Evolutionary conservation across 35 echinoderm and acorn worm species (phyloP).

Genomic region (Chiridota heheva): DNA sequence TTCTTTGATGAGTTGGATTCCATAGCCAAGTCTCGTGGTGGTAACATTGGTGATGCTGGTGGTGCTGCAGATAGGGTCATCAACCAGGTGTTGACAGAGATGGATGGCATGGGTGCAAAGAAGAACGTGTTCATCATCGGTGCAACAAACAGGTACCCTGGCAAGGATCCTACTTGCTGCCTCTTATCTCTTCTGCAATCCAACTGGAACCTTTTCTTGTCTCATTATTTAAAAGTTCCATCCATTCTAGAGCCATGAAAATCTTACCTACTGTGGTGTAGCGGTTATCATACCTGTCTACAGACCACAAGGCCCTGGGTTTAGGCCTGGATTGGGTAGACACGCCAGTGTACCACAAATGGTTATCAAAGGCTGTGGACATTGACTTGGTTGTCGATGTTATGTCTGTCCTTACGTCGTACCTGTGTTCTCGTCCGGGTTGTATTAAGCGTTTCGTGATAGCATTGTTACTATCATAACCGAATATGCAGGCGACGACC

Average conservation of each 20-base stretch:
- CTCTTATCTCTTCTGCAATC: not conserved
- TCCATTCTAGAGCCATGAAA: not conserved
- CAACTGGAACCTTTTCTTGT: not conserved
- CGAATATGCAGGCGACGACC: too few species aligned
- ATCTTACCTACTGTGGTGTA: too few species aligned
- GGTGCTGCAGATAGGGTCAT: constrained; percentile 93
- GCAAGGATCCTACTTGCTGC: not conserved
- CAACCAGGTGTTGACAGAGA: constrained; percentile 95
- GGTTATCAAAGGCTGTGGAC: too few species aligned
- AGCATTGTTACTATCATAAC: too few species aligned
- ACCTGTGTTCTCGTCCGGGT: too few species aligned
- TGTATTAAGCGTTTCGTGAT: too few species aligned
- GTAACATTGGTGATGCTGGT: constrained; percentile 92
- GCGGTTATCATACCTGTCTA: too few species aligned
- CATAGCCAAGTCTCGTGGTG: constrained; percentile 98
- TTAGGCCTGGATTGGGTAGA: too few species aligned
- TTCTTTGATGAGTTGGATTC: constrained; percentile 99
- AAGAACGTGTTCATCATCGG: constrained; percentile 99
- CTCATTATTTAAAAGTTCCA: not conserved
- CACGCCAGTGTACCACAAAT: too few species aligned
- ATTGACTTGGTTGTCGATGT: too few species aligned
- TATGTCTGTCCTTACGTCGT: too few species aligned
- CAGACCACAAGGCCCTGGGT: too few species aligned
- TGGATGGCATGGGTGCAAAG: constrained; percentile 94
- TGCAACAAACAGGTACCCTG: constrained; percentile 84